phyloP scores from a whole-genome alignment of 1,140 invertebrate genomes.

The Xylocopa sonorina region DNA sequence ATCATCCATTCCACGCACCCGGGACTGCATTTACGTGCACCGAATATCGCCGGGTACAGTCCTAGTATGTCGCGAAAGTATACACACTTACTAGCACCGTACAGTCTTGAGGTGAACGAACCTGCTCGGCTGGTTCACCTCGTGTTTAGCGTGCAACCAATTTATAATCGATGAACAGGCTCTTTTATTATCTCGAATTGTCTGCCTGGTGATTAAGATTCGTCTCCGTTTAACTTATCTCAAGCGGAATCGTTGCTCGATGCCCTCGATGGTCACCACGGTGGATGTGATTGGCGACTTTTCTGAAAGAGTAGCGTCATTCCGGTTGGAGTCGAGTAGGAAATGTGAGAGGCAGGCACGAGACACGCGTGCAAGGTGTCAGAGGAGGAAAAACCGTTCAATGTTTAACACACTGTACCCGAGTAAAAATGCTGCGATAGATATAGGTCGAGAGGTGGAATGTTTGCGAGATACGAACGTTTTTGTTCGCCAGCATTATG shows the following conservation, averaged over 20 bases:
- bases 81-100: slow-evolving; percentile 60
- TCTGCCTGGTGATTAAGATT: slow-evolving; percentile 34
- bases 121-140: slow-evolving; percentile 37
- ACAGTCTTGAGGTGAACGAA: slow-evolving; percentile 63
- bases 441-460: too few species aligned
- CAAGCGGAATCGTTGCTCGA: background rate
- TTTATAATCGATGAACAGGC: slow-evolving; percentile 16
- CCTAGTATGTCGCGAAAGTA: slow-evolving; percentile 36
- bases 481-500: too few species aligned
- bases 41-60: slow-evolving; percentile 50
- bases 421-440: too few species aligned
- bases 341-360: too few species aligned
- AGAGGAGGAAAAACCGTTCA: too few species aligned
- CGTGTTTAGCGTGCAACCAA: background rate
- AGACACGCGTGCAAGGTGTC: too few species aligned
- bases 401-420: too few species aligned
- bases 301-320: background rate
- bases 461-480: too few species aligned
- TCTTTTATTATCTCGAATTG: slow-evolving; percentile 22
- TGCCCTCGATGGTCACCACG: background rate
- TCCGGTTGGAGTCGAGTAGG: too few species aligned
- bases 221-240: background rate
- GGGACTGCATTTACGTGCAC: slow-evolving; percentile 31
- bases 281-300: background rate
- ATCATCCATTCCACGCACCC: slow-evolving; percentile 49